A percentile compares a stretch with the other conserved stretches of the same genome.
These are phyloP conservation scores for Bombus superbus DNA, from an alignment of 1,140 invertebrate species.

Conservation along the genomic window DNA sequence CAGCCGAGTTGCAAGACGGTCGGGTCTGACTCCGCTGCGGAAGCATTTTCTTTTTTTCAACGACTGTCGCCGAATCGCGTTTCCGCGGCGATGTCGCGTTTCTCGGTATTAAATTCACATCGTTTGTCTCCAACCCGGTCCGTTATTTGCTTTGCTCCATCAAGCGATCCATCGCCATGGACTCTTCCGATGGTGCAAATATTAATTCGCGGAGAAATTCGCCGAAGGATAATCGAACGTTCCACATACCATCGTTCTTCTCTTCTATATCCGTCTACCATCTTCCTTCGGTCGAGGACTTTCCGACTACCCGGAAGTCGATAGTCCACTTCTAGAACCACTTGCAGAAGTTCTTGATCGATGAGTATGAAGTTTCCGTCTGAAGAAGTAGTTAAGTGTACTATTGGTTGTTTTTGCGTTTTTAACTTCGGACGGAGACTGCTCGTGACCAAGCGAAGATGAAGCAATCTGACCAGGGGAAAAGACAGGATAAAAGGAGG, in stretches of 20 bases:
- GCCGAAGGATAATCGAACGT: background rate
- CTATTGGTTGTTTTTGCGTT: background rate
- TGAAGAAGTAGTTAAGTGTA: too few species aligned
- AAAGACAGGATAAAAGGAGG: too few species aligned
- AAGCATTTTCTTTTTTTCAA: constrained; percentile 18
- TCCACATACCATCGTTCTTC: too few species aligned
- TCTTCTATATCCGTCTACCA: constrained; percentile 24
- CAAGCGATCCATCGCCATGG: background rate
- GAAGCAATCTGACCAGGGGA: background rate
- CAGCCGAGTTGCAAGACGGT: background rate
- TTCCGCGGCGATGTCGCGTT: constrained; percentile 20
- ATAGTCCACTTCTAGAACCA: background rate
- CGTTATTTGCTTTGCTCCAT: constrained; percentile 48
- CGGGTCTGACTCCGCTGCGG: background rate
- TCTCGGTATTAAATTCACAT: constrained; percentile 23
- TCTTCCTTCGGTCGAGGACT: constrained; percentile 4
- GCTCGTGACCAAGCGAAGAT: background rate
- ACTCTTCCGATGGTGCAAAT: constrained; percentile 28
- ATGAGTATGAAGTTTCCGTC: background rate
- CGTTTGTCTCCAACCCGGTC: constrained; percentile 51
- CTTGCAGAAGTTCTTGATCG: background rate
- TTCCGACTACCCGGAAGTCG: background rate
- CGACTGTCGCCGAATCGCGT: background rate
- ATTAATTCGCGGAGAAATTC: constrained; percentile 63
- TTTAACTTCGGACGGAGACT: background rate